Evolutionary conservation across 2,888 invertebrate species (phyloP).

Genomic region (Chrysopilus asiliformis): DNA sequence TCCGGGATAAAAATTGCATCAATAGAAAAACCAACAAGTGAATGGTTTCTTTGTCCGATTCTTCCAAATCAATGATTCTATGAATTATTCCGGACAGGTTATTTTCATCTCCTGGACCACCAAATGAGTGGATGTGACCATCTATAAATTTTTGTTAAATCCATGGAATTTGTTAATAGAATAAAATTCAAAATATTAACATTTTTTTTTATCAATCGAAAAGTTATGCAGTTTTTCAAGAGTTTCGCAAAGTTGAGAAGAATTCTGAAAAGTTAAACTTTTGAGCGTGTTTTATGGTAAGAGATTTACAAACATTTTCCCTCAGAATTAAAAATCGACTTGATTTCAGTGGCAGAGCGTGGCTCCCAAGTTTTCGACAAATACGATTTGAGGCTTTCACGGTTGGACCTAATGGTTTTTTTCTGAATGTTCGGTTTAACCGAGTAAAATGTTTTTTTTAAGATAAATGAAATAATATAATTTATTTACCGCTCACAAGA

Average conservation of each 20-base stretch:
- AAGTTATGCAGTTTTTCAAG: not conserved
- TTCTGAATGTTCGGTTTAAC: too few relatives aligned
- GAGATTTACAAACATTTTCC: not conserved
- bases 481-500: too few relatives aligned
- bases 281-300: not conserved
- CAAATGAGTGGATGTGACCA: conserved; percentile 72
- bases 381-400: too few relatives aligned
- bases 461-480: too few relatives aligned
- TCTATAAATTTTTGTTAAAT: conserved; percentile 38
- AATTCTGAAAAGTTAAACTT: not conserved
- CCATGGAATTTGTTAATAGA: not conserved
- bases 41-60: conserved; percentile 89
- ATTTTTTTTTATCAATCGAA: not conserved
- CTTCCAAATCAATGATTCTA: conserved; percentile 83
- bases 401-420: too few relatives aligned
- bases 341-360: too few relatives aligned
- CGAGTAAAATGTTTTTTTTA: too few relatives aligned
- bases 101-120: conserved; percentile 68
- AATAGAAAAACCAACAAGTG: conserved; percentile 88
- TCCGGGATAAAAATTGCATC: conserved; percentile 86
- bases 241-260: not conserved
- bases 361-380: too few relatives aligned
- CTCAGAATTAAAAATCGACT: too few relatives aligned
- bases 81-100: conserved; percentile 67
- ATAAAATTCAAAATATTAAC: not conserved